Evolutionary conservation across 2,888 invertebrate species (phyloP).

Genomic region (Agrotis ipsilon): DNA sequence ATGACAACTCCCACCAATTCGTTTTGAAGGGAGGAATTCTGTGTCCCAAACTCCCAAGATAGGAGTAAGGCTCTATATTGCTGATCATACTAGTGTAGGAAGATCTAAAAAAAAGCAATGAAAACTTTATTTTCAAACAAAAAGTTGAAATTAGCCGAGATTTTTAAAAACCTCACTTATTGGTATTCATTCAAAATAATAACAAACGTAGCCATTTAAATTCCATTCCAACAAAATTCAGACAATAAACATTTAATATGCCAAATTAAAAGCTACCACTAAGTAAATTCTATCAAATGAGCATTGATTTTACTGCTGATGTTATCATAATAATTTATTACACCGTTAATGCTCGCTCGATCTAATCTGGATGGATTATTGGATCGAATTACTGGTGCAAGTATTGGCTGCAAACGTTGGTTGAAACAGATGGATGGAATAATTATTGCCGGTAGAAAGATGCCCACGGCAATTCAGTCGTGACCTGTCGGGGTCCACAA

Average conservation of each 20-base stretch:
- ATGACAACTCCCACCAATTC: no score
- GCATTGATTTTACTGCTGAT: constrained; percentile 47
- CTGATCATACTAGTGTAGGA: no score
- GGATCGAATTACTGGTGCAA: constrained; percentile 27
- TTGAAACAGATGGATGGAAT: not conserved
- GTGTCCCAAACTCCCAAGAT: no score
- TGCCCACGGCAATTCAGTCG: no score
- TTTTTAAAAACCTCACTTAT: no score
- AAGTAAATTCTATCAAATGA: constrained; percentile 38
- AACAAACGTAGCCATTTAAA: not conserved
- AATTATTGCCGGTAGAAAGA: no score
- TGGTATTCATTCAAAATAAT: not conserved
- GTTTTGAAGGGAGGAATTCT: no score
- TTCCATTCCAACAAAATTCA: not conserved
- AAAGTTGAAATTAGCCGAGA: no score
- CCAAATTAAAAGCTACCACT: constrained; percentile 23
- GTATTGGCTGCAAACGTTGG: constrained; percentile 10
- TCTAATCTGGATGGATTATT: constrained; percentile 54
- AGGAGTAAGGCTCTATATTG: no score
- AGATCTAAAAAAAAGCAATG: no score
- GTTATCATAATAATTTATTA: constrained; percentile 55
- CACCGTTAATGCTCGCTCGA: constrained; percentile 51
- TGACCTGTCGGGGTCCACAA: no score
- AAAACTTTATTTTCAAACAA: no score
- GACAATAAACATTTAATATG: constrained; percentile 14